Percentiles rank a stretch among this genome's conserved stretches.
phyloP scores from a whole-genome alignment of 2,797 vertebrate genomes.

The Sebastes trivittatus region DNA sequence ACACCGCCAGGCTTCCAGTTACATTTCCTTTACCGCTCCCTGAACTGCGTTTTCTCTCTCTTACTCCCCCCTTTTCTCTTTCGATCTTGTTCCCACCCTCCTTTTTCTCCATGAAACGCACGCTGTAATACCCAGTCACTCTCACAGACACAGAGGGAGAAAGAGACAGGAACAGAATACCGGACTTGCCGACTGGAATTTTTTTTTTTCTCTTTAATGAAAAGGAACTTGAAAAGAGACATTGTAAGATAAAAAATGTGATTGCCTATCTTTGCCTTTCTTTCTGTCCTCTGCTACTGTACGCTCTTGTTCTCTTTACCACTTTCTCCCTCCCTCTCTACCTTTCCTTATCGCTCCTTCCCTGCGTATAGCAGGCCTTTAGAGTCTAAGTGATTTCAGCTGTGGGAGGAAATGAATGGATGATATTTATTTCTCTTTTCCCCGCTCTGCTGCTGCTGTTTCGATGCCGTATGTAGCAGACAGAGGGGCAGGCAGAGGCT shows the following conservation, averaged over 20 bases:
- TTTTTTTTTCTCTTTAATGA: conserved; percentile 60
- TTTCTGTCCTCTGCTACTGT: conserved; percentile 32
- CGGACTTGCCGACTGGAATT: conserved; percentile 80
- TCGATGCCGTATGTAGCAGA: conserved; percentile 56
- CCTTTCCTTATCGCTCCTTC: conserved; percentile 62
- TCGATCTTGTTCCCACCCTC: conserved; percentile 71
- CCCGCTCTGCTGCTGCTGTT: conserved; percentile 51
- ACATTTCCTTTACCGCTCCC: conserved; percentile 67
- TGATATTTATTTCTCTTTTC: conserved; percentile 73
- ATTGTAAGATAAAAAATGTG: conserved; percentile 70
- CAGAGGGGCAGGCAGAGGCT: conserved; percentile 59
- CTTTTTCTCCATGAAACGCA: conserved; percentile 72
- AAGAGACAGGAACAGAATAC: conserved; percentile 72
- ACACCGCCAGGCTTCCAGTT: conserved; percentile 60
- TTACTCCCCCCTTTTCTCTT: conserved; percentile 64
- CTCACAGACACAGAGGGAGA: conserved; percentile 83
- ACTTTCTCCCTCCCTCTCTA: conserved; percentile 54
- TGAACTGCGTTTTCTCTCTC: conserved; percentile 51
- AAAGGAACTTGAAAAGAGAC: conserved; percentile 71
- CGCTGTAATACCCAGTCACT: conserved; percentile 87
- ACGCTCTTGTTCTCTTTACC: conserved; percentile 34
- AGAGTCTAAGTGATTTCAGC: conserved; percentile 78
- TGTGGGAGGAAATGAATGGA: conserved; percentile 81
- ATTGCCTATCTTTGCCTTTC: conserved; percentile 60
- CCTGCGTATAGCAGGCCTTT: conserved; percentile 66